Conservation (phyloP, 53 echinoderm and acorn worm genomes). For the Echinometra lucunter region DNA sequence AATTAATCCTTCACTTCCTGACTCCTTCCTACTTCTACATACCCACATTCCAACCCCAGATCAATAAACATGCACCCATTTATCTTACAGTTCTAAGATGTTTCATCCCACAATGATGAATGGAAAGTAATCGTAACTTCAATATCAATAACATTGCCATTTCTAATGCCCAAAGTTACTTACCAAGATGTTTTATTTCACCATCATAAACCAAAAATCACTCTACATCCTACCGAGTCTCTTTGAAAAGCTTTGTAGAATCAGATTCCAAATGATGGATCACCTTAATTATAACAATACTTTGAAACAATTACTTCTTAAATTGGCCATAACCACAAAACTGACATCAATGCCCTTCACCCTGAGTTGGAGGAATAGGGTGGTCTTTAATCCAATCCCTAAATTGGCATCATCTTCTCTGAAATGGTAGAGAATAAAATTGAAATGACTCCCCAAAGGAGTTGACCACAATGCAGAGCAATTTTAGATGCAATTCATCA, state of each 20-base stretch:
- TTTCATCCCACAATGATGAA: not conserved
- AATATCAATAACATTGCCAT: no score
- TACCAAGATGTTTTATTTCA: slow-evolving; percentile 10
- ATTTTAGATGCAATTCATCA: slow-evolving; percentile 56
- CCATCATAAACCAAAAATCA: not conserved
- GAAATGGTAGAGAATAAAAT: slow-evolving; percentile 34
- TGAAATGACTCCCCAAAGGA: slow-evolving; percentile 50
- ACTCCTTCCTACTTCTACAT: not conserved
- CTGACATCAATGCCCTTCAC: slow-evolving; percentile 1
- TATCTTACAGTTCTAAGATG: not conserved
- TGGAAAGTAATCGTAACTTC: no score
- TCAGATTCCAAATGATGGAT: slow-evolving; percentile 52
- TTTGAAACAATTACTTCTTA: slow-evolving; percentile 36
- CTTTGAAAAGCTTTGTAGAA: slow-evolving; percentile 6
- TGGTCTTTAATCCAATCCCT: slow-evolving; percentile 33
- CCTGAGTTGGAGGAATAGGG: slow-evolving; percentile 31
- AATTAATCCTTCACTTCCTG: not conserved
- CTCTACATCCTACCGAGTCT: not conserved
- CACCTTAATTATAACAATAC: slow-evolving; percentile 53
- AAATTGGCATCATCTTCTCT: slow-evolving; percentile 7
- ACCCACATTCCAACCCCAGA: not conserved
- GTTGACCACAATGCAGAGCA: slow-evolving; percentile 28
- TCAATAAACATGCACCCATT: not conserved
- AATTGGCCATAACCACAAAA: slow-evolving; percentile 41
- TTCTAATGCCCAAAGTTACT: no score